A percentile compares a stretch with the other conserved stretches of the same genome.
Conservation (phyloP, 2,797 vertebrate genomes). For the Protonibea diacanthus region DNA sequence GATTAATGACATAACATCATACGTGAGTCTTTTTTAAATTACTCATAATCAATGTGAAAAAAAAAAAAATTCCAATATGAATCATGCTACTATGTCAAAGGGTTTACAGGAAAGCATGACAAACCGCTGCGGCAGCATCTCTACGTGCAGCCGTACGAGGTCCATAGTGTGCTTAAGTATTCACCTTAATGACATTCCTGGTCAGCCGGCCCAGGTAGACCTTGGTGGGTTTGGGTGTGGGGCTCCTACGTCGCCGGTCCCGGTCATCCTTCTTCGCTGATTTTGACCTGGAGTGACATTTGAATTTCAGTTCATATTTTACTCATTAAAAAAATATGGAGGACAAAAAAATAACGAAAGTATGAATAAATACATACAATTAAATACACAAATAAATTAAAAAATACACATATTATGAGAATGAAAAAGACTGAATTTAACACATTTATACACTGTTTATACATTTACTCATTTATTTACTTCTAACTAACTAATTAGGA, state of each 20-base stretch:
- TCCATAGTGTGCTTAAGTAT: background rate
- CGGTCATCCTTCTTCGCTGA: slow-evolving; percentile 93
- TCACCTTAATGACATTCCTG: slow-evolving; percentile 94
- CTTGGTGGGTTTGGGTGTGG: slow-evolving; percentile 93
- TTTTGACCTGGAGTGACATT: slow-evolving; percentile 85
- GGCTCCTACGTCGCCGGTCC: slow-evolving; percentile 91
- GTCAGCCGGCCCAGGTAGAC: slow-evolving; percentile 94
- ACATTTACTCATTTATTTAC: too few species aligned
- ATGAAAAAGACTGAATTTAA: too few species aligned
- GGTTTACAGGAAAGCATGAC: background rate
- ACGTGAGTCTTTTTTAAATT: background rate
- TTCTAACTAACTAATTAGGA: too few species aligned
- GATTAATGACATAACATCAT: background rate
- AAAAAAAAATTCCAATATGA: background rate
- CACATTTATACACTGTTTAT: too few species aligned
- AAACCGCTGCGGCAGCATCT: background rate
- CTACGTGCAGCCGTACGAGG: too few species aligned
- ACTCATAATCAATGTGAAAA: background rate
- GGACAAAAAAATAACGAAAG: too few species aligned
- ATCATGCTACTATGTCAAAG: background rate
- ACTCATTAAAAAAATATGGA: background rate
- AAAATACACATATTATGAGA: too few species aligned
- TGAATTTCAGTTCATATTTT: background rate
- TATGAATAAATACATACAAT: too few species aligned
- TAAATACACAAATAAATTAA: too few species aligned